Percentiles rank a stretch among this genome's conserved stretches.
phyloP scores from a whole-genome alignment of 1,140 invertebrate genomes.

The Cataglyphis hispanica region DNA sequence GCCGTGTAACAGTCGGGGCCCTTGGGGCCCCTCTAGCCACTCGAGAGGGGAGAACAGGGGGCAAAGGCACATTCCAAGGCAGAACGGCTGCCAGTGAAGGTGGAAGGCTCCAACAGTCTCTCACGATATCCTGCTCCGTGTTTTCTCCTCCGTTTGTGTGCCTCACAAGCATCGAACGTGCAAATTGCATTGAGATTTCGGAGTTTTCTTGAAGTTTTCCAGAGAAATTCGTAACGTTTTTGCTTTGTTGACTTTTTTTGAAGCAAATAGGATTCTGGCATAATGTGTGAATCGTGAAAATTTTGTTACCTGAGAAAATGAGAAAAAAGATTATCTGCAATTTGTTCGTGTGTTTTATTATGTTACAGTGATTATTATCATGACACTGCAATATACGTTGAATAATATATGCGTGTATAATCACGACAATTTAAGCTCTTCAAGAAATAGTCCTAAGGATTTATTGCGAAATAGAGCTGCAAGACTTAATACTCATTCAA shows the following conservation, averaged over 20 bases:
- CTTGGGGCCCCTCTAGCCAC: constrained; percentile 69
- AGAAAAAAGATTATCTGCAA: background rate
- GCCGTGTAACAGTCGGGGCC: constrained; percentile 66
- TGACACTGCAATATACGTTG: background rate
- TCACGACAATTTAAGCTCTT: background rate
- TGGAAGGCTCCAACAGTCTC: constrained; percentile 75
- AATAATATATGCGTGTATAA: background rate
- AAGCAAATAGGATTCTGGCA: background rate
- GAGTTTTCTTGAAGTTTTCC: background rate
- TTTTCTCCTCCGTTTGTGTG: constrained; percentile 36
- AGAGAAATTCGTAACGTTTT: background rate
- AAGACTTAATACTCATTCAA: background rate
- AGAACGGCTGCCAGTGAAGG: constrained; percentile 76
- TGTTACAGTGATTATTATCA: background rate
- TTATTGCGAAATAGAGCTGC: background rate
- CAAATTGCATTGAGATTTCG: background rate
- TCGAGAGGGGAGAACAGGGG: constrained; percentile 69
- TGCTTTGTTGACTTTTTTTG: background rate
- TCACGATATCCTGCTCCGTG: constrained; percentile 66
- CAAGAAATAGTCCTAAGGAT: background rate
- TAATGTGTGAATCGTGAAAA: background rate
- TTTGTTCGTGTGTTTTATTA: constrained; percentile 20
- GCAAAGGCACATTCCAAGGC: constrained; percentile 80
- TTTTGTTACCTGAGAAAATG: background rate
- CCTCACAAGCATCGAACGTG: background rate